Evolutionary conservation across 2,888 invertebrate genomes (phyloP), one percentile per base, ranked within the genome.

Genomic region (Drosophila multiciliata): DNA sequence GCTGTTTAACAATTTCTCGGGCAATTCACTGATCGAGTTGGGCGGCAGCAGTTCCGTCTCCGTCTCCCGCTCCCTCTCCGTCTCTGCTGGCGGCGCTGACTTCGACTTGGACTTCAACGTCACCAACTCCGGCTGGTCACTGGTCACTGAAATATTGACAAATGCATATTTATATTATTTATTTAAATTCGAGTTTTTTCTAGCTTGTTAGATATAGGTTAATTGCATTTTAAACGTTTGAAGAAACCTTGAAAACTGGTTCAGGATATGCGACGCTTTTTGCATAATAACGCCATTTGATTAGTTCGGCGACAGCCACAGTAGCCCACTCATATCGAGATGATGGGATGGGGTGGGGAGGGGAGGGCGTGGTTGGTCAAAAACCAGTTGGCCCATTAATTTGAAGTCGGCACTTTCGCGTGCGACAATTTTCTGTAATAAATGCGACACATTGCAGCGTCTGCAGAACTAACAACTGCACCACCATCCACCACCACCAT

Each of bases 1-100:
- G 75, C 95, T 95, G 93, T 94, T 94, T 78, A 96, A 93, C 75
- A 95, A 93, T 90, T 95, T 95, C 92, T 96, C 95, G 70, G 95
- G 94, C 83, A 96, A 92, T 89, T 96, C 96, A 71, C 94, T 93
- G 89, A 96, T 95, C 78, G 94, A 94, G 91, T 94, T 95, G 74
- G 96, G 95, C 78, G 94, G 93, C 81, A 94, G 93, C 80, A 92
- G 85, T 80, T 93, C 92, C 68, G 87, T 88, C 80, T 90, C 62
- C 4, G 26, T 26, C 12, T 45, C 45, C 20, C 29, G 0, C 81
- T 93, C 92, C 69, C 84, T 88, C 80, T 90, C 90, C 17, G 42
- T 17, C 48, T 59, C 64, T n/a, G 54, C 36, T 20, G 35, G 23
- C 23, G 53, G 12, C 63, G 82, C 29, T 29, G 29, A 29, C 29